A percentile compares a stretch with the other conserved stretches of the same genome.
These are phyloP conservation scores for Drosophila setifemur DNA, from an alignment of 1,140 invertebrate species.

Conservation along the genomic window DNA sequence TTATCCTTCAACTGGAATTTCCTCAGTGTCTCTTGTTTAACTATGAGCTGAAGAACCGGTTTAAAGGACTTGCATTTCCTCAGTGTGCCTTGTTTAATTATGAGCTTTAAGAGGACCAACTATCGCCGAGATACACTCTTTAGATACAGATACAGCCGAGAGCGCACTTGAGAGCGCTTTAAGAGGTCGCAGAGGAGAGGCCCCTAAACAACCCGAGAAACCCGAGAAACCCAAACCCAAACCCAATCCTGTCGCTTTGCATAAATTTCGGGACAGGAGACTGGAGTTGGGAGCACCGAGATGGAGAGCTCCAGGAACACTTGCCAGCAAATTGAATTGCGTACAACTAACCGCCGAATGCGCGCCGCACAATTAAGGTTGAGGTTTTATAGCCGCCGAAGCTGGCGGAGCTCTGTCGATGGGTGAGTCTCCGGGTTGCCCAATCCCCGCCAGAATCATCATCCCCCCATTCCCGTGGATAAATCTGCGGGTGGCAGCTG, in stretches of 20 bases:
- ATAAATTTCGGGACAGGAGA: constrained; percentile 55
- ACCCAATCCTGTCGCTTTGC: constrained; percentile 60
- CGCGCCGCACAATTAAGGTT: constrained; percentile 78
- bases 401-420: constrained; percentile 16
- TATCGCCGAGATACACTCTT: constrained; percentile 9
- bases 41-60: constrained; percentile 31
- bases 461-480: background rate
- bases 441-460: background rate
- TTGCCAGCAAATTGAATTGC: constrained; percentile 76
- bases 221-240: too few species aligned
- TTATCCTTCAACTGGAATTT: background rate
- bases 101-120: too few species aligned
- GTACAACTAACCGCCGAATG: constrained; percentile 77
- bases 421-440: too few species aligned
- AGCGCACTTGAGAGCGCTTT: constrained; percentile 42
- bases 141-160: constrained; percentile 1
- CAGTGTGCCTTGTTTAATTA: too few species aligned
- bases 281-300: background rate
- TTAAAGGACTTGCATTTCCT: too few species aligned
- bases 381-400: constrained; percentile 62
- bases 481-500: constrained; percentile 73
- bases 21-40: constrained; percentile 32
- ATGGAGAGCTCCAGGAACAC: constrained; percentile 23
- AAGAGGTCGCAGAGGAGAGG: too few species aligned
- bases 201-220: too few species aligned